A percentile compares a stretch with the other conserved stretches of the same genome.
Conservation (phyloP, 2,113 vertebrate species). For the Erythrolamprus reginae region DNA sequence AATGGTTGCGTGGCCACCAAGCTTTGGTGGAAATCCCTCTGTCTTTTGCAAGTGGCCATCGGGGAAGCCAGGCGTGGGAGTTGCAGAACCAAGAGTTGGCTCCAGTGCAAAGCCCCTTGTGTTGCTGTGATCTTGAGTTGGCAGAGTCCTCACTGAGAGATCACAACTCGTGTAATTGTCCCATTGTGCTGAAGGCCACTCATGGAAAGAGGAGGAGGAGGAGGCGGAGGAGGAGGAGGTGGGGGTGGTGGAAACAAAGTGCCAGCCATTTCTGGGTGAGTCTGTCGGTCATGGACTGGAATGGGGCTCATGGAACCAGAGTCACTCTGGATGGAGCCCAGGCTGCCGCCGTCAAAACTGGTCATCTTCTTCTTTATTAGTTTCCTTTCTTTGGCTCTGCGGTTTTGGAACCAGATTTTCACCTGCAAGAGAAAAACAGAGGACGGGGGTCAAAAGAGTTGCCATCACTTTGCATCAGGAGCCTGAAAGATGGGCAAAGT, state of each 20-base stretch:
- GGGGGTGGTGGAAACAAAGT: conserved; percentile 72
- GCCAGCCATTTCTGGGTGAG: conserved; percentile 53
- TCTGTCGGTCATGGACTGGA: conserved; percentile 71
- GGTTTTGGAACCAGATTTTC: conserved; percentile 95
- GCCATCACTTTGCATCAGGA: background rate
- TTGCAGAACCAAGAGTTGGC: conserved; percentile 21
- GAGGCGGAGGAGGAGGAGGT: background rate
- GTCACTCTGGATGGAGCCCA: conserved; percentile 86
- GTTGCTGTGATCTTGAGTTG: background rate
- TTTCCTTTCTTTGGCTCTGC: conserved; percentile 88
- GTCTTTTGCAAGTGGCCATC: conserved; percentile 1
- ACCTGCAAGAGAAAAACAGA: conserved; percentile 67
- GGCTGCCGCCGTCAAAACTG: conserved; percentile 76
- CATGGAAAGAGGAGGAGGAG: conserved; percentile 55
- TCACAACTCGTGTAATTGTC: conserved; percentile 81
- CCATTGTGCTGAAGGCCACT: conserved; percentile 76
- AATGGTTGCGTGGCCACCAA: background rate
- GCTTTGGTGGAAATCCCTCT: background rate
- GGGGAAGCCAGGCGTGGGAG: conserved; percentile 1
- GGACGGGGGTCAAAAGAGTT: background rate
- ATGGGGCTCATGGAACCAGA: conserved; percentile 85
- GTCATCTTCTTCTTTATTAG: conserved; percentile 92
- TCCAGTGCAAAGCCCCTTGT: conserved; percentile 26
- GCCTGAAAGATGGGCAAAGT: background rate
- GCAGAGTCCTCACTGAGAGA: conserved; percentile 59